phyloP scores from a whole-genome alignment of 2,113 vertebrate species.

The Gambusia affinis region DNA sequence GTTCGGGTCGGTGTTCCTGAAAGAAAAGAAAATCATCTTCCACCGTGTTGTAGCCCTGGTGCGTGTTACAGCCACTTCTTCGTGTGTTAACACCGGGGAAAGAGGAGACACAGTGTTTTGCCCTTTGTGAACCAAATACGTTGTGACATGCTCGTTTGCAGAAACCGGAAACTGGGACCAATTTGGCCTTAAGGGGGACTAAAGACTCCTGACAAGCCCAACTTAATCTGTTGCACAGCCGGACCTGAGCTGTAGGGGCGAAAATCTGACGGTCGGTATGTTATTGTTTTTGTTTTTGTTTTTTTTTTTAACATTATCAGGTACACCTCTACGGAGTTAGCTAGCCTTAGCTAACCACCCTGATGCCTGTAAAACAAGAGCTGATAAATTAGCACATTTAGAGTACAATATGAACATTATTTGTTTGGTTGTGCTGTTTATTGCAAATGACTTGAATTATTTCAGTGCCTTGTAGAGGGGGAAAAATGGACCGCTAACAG shows the following conservation, averaged over 20 bases:
- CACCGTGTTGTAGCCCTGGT: slow-evolving; percentile 33
- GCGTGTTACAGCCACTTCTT: slow-evolving; percentile 24
- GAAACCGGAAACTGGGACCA: slow-evolving; percentile 30
- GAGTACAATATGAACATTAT: slow-evolving; percentile 16
- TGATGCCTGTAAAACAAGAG: not conserved
- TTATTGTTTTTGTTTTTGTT: too few species aligned
- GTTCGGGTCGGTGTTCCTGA: slow-evolving; percentile 24
- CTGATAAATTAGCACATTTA: slow-evolving; percentile 12
- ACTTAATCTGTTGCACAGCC: slow-evolving; percentile 41
- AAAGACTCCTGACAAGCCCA: slow-evolving; percentile 33
- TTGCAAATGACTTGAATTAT: slow-evolving; percentile 49
- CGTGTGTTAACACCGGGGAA: slow-evolving; percentile 19
- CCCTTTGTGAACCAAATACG: slow-evolving; percentile 43
- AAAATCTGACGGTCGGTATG: slow-evolving; percentile 43
- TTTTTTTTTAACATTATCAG: slow-evolving; percentile 33
- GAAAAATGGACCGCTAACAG: slow-evolving; percentile 33
- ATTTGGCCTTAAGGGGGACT: slow-evolving; percentile 47
- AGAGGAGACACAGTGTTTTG: slow-evolving; percentile 58
- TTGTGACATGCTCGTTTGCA: slow-evolving; percentile 40
- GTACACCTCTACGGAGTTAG: slow-evolving; percentile 34
- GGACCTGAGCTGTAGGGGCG: slow-evolving; percentile 40
- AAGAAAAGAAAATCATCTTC: slow-evolving; percentile 37
- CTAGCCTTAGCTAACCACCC: slow-evolving; percentile 3
- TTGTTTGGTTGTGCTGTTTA: slow-evolving; percentile 47
- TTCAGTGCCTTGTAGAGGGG: not conserved